phyloP scores from a whole-genome alignment of 2,888 invertebrate genomes.

The Allolobophora icterica region DNA sequence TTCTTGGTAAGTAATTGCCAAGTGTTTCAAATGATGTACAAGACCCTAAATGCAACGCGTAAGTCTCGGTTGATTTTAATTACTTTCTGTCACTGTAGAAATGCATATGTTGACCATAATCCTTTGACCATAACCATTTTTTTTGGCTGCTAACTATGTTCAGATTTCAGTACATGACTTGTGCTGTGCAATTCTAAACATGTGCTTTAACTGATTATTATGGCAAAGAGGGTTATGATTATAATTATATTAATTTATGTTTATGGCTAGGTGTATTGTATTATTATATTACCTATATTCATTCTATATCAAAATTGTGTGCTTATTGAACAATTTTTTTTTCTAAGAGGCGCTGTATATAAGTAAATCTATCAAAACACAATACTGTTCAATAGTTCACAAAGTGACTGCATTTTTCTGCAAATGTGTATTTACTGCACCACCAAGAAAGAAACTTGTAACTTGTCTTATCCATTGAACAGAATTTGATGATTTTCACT shows the following conservation, averaged over 20 bases:
- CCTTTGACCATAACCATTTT: background rate
- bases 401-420: background rate
- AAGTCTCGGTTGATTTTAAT: background rate
- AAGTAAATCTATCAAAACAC: background rate
- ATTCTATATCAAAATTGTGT: background rate
- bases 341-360: background rate
- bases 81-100: background rate
- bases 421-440: background rate
- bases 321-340: background rate
- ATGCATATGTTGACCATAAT: background rate
- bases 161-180: background rate
- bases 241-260: background rate
- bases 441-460: background rate
- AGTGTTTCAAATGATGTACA: too few species aligned
- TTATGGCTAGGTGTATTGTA: background rate
- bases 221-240: background rate
- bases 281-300: background rate
- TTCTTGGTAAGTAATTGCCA: too few species aligned
- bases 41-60: background rate
- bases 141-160: background rate
- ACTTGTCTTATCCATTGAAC: background rate
- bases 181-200: background rate
- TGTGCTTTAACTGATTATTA: background rate
- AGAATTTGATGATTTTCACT: background rate
- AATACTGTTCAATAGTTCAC: background rate